Percentiles rank a stretch among this genome's conserved stretches.
These are phyloP conservation scores for Tauraco erythrolophus DNA, from an alignment of 2,113 vertebrate genomes.

Conservation along the genomic window DNA sequence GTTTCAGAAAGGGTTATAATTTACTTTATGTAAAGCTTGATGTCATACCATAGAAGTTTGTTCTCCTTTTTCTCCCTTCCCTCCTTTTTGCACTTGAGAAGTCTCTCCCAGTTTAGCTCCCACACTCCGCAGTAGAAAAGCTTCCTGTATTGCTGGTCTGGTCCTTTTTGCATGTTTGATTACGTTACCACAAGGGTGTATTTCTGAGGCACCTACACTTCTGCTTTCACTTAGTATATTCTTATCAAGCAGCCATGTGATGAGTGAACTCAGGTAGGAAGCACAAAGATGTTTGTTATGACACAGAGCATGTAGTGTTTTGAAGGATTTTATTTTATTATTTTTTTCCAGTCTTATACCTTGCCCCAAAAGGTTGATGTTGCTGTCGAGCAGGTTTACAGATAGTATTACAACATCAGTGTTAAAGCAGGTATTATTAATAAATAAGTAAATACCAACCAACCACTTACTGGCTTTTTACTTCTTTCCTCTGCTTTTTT, in stretches of 20 bases:
- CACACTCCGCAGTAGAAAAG: background rate
- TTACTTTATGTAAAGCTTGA: background rate
- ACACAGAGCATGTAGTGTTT: accelerated
- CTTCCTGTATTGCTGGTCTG: background rate
- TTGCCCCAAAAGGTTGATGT: background rate
- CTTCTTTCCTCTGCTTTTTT: background rate
- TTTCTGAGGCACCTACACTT: background rate
- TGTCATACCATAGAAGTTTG: background rate
- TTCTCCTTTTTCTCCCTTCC: background rate
- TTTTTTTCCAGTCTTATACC: background rate
- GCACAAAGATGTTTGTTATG: accelerated
- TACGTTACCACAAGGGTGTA: background rate
- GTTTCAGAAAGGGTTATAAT: background rate
- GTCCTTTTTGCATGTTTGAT: background rate
- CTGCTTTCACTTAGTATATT: background rate
- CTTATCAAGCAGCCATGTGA: background rate
- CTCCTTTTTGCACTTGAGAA: background rate
- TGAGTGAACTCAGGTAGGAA: background rate
- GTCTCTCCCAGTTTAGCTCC: background rate
- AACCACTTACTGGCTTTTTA: background rate
- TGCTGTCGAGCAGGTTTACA: background rate
- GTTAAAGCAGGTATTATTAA: background rate
- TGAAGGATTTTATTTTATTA: background rate
- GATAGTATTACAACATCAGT: background rate
- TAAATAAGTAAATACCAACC: background rate